phyloP scores from a whole-genome alignment of 2,888 invertebrate species.

The Lochmaea capreae region DNA sequence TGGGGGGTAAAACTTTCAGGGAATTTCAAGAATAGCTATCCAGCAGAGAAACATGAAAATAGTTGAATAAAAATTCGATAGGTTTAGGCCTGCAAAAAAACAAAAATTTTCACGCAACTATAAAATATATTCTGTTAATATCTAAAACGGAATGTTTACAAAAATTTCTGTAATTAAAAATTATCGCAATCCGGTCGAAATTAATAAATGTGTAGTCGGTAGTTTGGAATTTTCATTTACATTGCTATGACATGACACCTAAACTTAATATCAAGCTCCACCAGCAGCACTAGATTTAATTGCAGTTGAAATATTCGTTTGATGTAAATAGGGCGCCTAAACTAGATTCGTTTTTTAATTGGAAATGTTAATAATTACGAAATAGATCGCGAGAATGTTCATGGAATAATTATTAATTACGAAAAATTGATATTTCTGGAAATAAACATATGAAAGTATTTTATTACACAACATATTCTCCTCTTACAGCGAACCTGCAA shows the following conservation, averaged over 20 bases:
- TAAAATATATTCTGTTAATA: not conserved
- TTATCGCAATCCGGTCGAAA: conserved; percentile 4
- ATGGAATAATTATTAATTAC: too few relatives aligned
- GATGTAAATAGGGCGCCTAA: not conserved
- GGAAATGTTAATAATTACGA: not conserved
- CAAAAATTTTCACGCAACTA: too few relatives aligned
- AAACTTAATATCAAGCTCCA: conserved; percentile 7
- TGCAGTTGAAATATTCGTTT: not conserved
- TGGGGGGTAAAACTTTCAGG: too few relatives aligned
- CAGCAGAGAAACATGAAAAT: too few relatives aligned
- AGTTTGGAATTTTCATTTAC: conserved; percentile 10
- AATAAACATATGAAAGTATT: too few relatives aligned
- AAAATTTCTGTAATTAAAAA: conserved; percentile 24
- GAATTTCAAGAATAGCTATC: too few relatives aligned
- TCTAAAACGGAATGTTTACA: not conserved
- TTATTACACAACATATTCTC: too few relatives aligned
- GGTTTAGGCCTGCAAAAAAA: too few relatives aligned
- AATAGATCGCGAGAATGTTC: not conserved
- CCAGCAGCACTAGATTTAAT: not conserved
- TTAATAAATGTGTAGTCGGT: conserved; percentile 5
- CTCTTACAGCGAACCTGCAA: too few relatives aligned
- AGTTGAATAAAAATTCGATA: too few relatives aligned
- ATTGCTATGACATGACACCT: conserved; percentile 2
- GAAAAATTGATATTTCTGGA: too few relatives aligned
- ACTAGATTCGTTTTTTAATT: not conserved